A percentile compares a stretch with the other conserved stretches of the same genome.
Conservation (phyloP, 2,113 vertebrate genomes). For the Zeus faber region DNA sequence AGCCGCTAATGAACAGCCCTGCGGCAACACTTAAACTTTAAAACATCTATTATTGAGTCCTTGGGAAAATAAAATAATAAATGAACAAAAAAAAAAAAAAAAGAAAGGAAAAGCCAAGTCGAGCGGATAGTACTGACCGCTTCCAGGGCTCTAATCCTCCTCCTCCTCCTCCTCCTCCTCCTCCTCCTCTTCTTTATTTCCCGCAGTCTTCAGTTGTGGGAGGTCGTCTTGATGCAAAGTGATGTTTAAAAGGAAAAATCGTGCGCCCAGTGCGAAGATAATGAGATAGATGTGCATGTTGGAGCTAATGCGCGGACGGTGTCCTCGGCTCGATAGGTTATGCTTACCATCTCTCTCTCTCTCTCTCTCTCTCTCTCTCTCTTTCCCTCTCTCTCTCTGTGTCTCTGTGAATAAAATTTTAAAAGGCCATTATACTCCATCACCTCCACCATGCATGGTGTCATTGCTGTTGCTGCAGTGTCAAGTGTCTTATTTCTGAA, state of each 20-base stretch:
- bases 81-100: conserved; percentile 11
- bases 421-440: conserved; percentile 93
- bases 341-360: conserved; percentile 33
- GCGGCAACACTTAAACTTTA: conserved; percentile 98
- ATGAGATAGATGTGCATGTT: conserved; percentile 21
- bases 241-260: neutral
- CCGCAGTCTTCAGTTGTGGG: neutral
- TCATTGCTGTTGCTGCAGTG: conserved; percentile 82
- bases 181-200: conserved; percentile 5
- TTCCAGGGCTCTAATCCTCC: conserved; percentile 82
- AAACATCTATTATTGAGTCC: conserved; percentile 99
- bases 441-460: conserved; percentile 83
- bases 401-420: conserved; percentile 87
- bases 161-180: conserved; percentile 48
- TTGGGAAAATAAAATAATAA: conserved; percentile 70
- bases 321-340: conserved; percentile 75
- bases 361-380: conserved; percentile 51
- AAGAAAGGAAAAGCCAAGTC: conserved; percentile 34
- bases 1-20: conserved; percentile 96
- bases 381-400: conserved; percentile 37
- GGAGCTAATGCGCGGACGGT: conserved; percentile 29
- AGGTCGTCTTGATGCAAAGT: neutral
- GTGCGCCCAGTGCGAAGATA: conserved; percentile 1
- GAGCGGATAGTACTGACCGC: conserved; percentile 89
- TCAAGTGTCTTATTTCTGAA: conserved; percentile 86